These are phyloP conservation scores for Maniola jurtina DNA, from an alignment of 1,140 invertebrate genomes.

Conservation along the genomic window DNA sequence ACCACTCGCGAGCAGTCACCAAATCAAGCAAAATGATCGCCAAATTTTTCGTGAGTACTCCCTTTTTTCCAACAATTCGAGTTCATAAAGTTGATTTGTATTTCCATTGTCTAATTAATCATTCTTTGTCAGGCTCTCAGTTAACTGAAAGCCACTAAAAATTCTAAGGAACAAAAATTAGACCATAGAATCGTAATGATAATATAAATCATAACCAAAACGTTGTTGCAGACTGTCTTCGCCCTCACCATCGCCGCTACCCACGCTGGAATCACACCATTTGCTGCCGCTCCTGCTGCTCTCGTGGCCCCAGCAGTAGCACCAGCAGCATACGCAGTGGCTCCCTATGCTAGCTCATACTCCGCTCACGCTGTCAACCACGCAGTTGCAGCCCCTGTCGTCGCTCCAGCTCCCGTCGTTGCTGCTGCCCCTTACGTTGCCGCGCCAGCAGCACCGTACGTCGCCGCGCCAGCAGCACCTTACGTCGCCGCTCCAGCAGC, in stretches of 20 bases:
- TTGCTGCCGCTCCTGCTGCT: constrained; percentile 62
- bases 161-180: constrained; percentile 31
- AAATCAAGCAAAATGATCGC: constrained; percentile 78
- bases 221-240: constrained; percentile 72
- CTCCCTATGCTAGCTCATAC: constrained; percentile 82
- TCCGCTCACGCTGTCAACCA: constrained; percentile 82
- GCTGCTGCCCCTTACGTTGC: constrained; percentile 43
- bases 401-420: constrained; percentile 66
- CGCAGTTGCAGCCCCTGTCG: constrained; percentile 79
- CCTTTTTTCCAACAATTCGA: not conserved
- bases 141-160: no score
- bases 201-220: not conserved
- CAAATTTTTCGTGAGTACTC: constrained; percentile 79
- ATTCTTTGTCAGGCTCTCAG: no score
- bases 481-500: constrained; percentile 68
- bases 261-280: constrained; percentile 58
- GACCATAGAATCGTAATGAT: constrained; percentile 25
- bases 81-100: no score
- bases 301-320: constrained; percentile 67
- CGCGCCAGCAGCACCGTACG: constrained; percentile 59
- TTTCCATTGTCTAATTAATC: no score
- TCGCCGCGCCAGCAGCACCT: constrained; percentile 64
- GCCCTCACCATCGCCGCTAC: constrained; percentile 56
- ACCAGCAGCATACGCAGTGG: constrained; percentile 78
- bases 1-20: constrained; percentile 68